Evolutionary conservation across 2,113 vertebrate genomes (phyloP).

Genomic region (Colossoma macropomum): DNA sequence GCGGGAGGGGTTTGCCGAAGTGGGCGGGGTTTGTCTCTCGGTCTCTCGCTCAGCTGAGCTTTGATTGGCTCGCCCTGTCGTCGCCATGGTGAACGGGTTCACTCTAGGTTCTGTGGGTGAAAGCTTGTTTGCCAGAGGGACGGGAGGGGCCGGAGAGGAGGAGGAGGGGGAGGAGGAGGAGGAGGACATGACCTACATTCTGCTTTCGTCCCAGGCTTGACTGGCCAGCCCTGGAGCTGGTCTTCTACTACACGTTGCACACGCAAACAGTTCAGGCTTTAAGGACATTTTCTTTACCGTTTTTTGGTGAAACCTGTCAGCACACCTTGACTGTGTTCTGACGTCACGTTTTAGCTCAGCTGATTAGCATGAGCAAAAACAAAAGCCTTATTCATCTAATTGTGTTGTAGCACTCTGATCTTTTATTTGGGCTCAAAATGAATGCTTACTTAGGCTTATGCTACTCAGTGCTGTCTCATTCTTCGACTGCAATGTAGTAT

Average conservation of each 20-base stretch:
- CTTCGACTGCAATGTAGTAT: too few relatives aligned
- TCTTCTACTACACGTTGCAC: slow-evolving; percentile 18
- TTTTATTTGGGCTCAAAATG: not conserved
- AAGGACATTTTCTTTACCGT: not conserved
- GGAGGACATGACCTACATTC: slow-evolving; percentile 76
- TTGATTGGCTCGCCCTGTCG: slow-evolving; percentile 49
- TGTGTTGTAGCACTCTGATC: not conserved
- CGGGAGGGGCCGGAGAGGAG: slow-evolving; percentile 27
- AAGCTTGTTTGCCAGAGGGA: slow-evolving; percentile 56
- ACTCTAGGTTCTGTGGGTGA: slow-evolving; percentile 60
- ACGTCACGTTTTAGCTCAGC: not conserved
- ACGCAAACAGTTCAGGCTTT: slow-evolving; percentile 16
- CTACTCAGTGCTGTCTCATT: too few relatives aligned
- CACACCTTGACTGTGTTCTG: not conserved
- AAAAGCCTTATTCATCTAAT: not conserved
- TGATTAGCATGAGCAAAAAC: not conserved
- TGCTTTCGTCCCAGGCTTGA: slow-evolving; percentile 17
- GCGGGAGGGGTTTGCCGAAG: not conserved
- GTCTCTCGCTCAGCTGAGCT: slow-evolving; percentile 6
- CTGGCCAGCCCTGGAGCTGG: slow-evolving; percentile 37
- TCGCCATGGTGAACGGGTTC: slow-evolving; percentile 62
- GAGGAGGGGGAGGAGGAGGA: slow-evolving; percentile 15
- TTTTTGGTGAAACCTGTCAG: not conserved
- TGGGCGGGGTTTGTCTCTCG: slow-evolving; percentile 48
- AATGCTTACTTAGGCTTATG: too few relatives aligned